Conservation (phyloP, 2,113 vertebrate species). For the Pongo abelii region DNA sequence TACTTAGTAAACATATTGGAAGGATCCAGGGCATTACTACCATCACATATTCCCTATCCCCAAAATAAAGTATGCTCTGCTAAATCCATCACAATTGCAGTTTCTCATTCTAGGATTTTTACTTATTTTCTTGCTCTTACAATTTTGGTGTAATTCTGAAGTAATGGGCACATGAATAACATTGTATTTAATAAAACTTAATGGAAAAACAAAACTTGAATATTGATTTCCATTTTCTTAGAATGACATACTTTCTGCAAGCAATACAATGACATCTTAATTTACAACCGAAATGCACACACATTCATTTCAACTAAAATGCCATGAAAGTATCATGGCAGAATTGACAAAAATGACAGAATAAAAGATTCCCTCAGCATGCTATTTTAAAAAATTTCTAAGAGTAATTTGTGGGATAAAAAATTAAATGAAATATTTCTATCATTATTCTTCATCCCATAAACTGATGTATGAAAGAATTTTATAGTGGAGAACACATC, state of each 20-base stretch:
- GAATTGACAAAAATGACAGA: conserved; percentile 1
- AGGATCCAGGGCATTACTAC: background rate
- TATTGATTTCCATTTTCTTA: conserved; percentile 45
- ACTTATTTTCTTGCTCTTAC: background rate
- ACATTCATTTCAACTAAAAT: conserved; percentile 31
- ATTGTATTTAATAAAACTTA: conserved; percentile 45
- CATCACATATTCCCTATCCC: background rate
- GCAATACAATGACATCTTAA: conserved; percentile 6
- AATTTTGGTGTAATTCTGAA: conserved; percentile 15
- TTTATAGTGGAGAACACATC: background rate
- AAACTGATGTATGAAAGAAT: background rate
- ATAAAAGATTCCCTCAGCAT: background rate
- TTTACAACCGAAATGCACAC: conserved; percentile 33
- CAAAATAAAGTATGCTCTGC: background rate
- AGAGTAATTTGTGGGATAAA: background rate
- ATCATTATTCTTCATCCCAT: background rate
- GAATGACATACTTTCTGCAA: background rate
- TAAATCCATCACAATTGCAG: background rate
- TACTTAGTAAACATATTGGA: background rate
- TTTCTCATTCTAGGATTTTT: background rate
- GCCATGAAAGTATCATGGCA: background rate
- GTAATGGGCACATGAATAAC: background rate
- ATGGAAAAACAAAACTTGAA: background rate
- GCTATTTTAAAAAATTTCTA: background rate
- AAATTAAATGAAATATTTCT: conserved; percentile 16